Evolutionary conservation across 2,888 invertebrate genomes (phyloP), one percentile per base, ranked within the genome.

Genomic region (Gryllus longicercus): DNA sequence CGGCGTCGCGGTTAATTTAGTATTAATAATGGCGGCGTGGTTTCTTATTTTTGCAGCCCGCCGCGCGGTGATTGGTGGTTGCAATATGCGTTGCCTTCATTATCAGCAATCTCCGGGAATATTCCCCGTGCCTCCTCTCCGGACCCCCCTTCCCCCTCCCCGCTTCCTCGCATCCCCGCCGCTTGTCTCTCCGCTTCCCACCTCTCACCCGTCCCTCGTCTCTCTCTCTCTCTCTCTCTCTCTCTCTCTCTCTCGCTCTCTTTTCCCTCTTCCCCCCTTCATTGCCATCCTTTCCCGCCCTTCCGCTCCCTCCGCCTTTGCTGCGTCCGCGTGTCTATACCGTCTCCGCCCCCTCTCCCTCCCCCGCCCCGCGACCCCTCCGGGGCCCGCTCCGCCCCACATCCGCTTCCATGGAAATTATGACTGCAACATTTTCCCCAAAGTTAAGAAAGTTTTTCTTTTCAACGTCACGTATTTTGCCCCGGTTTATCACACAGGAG

Each of bases 401-500:
- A 79, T 79, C 78, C 80, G 63, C 50, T 78, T 78, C 76, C 76
- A 78, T 51, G 80, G 51, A 77, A 80, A 80, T 80, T 80, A 80
- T 78, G 78, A 77, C 80, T 80, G 80, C 78, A 80, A 80, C 80
- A 80, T 80, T 80, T 77, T 80, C 76, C 77, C 50, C 25, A 80
- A 81, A 82, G 81, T 82, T 82, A 79, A 81, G 81, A 81, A 82
- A 82, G 80, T 82, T 82, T 82, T 82, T 79, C 81, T 81, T 81
- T 82, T 80, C 82, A 79, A 78, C 81, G 82, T 82, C 82, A 82
- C 82, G 82, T 82, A 82, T 82, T 82, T 82, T 81, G 79, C 79
- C 79, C 80, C 75, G 76, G 77, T 81, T 81, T 81, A 81, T 81
- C 81, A 81, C 81, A 80, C 75, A 38, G 23, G 79, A 81, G 78